Evolutionary conservation across 2,888 invertebrate species (phyloP), one percentile per base, ranked within the genome.

Genomic region (Cepaea hortensis): DNA sequence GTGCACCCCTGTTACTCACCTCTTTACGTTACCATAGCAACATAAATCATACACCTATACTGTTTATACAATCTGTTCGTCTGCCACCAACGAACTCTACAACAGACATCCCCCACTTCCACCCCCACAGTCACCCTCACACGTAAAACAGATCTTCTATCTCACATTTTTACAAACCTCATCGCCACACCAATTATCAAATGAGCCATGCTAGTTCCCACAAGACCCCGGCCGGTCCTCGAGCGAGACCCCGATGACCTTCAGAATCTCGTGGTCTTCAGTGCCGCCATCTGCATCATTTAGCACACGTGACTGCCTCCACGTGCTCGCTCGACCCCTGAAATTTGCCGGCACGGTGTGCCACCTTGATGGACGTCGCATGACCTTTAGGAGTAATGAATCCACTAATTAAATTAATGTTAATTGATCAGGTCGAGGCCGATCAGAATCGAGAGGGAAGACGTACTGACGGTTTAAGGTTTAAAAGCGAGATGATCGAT

Each of bases 331-430:
- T 0, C 18, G 48, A 62, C 48, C 23, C 70, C 81, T 13, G 73
- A 61, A 55, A 82, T 23, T 23, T 5, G 82, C 48, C 20, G 62
- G 46, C 46, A 18, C 48, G 65, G 75, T 48, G 65, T 3, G 4
- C 13, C 48, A 50, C 76, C 76, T 62, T 75, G 75, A 62, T 48
- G n/a, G 46, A 20, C 48, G 72, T 9, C 48, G 65, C 11, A 76
- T 84, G 76, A 84, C 84, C 75, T 84, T 84, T 18, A 48, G 9
- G 72, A 35, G 13, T 73, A n/a, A 18, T 70, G 70, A 70, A 55
- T 61, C 73, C 20, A 7, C 55, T 61, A 77, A 77, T 77, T 23
- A 55, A 77, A 77, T 77, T 77, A 76, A 77, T 77, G 11, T 77
- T 18, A 50, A 73, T 55, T 55, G 55, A 72, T n/a, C 72, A 72